phyloP scores from a whole-genome alignment of 1,140 invertebrate species.

The Marisa cornuarietis region DNA sequence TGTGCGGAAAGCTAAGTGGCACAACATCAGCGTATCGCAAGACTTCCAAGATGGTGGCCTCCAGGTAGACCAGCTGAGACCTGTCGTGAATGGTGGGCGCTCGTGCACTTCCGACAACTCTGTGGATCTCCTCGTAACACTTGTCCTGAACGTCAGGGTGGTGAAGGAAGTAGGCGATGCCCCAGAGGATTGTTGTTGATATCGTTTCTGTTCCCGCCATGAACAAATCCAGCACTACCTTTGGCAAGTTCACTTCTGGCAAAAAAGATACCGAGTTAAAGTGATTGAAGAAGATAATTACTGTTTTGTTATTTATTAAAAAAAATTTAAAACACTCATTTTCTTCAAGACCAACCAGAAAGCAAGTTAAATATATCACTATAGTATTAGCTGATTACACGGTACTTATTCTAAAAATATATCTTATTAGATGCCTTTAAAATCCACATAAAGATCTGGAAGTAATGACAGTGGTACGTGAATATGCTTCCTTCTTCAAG shows the following conservation, averaged over 20 bases:
- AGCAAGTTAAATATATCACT: no score
- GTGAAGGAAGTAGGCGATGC: constrained; percentile 82
- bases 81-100: constrained; percentile 32
- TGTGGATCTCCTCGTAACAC: constrained; percentile 88
- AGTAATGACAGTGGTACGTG: no score
- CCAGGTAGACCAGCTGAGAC: constrained; percentile 31
- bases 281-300: constrained; percentile 66
- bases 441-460: no score
- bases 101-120: constrained; percentile 24
- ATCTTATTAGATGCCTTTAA: no score
- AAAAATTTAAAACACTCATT: no score
- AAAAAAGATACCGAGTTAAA: constrained; percentile 3
- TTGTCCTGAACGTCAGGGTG: constrained; percentile 77
- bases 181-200: constrained; percentile 85
- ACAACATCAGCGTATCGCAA: constrained; percentile 39
- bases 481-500: no score
- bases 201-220: constrained; percentile 92
- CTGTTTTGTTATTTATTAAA: no score
- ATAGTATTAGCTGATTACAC: no score
- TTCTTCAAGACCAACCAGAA: no score
- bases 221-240: constrained; percentile 75
- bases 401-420: no score
- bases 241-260: constrained; percentile 39
- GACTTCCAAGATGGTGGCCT: constrained; percentile 41
- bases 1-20: constrained; percentile 58